Conservation (phyloP, 92 coral and sea anemone genomes). For the Desmophyllum pertusum region DNA sequence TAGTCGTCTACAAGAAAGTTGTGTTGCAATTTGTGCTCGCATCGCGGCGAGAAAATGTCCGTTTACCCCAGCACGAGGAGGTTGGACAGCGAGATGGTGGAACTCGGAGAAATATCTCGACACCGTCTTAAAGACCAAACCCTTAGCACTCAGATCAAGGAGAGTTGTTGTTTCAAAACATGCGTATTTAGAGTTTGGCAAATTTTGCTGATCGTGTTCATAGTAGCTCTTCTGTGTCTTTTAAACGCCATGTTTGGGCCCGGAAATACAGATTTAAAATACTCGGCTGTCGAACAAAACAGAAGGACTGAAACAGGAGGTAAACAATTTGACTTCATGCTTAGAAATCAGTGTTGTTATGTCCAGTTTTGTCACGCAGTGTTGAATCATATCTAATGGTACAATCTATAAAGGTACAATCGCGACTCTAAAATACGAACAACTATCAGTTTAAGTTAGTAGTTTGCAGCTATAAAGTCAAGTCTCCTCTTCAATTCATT, state of each 20-base stretch:
- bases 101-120: no score
- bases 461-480: background rate
- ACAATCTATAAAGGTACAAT: background rate
- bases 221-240: background rate
- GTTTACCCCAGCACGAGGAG: background rate
- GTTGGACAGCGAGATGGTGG: constrained; percentile 12
- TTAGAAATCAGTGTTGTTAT: background rate
- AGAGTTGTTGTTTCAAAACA: constrained; percentile 1
- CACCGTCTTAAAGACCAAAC: no score
- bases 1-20: no score
- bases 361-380: background rate
- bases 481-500: background rate
- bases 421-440: background rate
- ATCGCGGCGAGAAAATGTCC: background rate
- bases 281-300: background rate
- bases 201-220: constrained; percentile 3
- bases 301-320: background rate
- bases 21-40: no score
- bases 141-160: no score
- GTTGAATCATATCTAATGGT: no score
- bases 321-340: background rate
- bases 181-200: constrained; percentile 34
- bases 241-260: constrained; percentile 30
- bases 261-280: constrained; percentile 11
- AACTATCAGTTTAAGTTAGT: background rate